phyloP scores from a whole-genome alignment of 1,140 invertebrate species.

The Colletes gigas region DNA sequence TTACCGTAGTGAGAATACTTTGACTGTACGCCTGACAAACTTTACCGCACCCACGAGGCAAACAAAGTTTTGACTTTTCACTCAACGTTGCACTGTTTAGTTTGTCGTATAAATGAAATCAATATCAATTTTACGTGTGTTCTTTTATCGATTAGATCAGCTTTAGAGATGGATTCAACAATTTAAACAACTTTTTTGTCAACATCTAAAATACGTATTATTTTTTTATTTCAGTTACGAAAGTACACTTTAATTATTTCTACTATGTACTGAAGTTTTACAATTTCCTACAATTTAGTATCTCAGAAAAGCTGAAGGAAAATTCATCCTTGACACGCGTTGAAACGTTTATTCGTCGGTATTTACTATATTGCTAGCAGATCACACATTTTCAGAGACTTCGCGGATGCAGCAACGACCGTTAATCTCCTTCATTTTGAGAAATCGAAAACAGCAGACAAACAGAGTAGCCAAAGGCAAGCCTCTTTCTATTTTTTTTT shows the following conservation, averaged over 20 bases:
- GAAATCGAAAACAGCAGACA: constrained; percentile 75
- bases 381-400: constrained; percentile 77
- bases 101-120: neutral
- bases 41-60: neutral
- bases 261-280: too few species aligned
- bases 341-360: constrained; percentile 31
- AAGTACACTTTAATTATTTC: too few species aligned
- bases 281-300: neutral
- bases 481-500: constrained; percentile 41
- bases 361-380: constrained; percentile 45
- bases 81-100: neutral
- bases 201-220: too few species aligned
- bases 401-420: constrained; percentile 76
- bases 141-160: too few species aligned
- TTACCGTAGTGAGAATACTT: constrained; percentile 3
- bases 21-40: neutral
- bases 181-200: too few species aligned
- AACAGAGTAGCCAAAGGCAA: constrained; percentile 78
- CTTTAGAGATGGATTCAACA: too few species aligned
- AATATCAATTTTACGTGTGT: neutral
- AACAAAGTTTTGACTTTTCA: neutral
- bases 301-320: neutral
- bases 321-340: neutral
- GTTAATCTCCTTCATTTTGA: constrained; percentile 78
- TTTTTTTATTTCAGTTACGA: too few species aligned